Percentiles rank a stretch among this genome's conserved stretches.
Evolutionary conservation across 2,888 invertebrate species (phyloP).

Genomic region (Phortica magna): DNA sequence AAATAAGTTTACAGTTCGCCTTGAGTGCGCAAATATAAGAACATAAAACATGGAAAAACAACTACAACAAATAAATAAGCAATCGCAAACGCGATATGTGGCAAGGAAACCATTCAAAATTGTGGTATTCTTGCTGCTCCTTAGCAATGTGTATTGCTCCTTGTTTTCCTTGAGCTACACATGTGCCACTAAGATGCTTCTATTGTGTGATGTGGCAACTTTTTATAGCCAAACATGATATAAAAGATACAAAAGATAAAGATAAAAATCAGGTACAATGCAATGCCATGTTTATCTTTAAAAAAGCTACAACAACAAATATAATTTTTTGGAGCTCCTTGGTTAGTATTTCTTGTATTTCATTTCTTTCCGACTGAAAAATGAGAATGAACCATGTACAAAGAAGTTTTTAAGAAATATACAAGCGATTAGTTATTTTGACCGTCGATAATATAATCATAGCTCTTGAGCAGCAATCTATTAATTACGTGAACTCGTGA

Average conservation of each 20-base stretch:
- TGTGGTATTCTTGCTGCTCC: slow-evolving; percentile 3
- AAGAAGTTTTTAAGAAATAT: too few relatives aligned
- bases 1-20: slow-evolving; percentile 40
- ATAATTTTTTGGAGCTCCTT: not conserved
- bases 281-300: not conserved
- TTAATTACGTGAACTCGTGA: too few relatives aligned
- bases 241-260: slow-evolving; percentile 43
- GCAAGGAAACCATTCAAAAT: slow-evolving; percentile 22
- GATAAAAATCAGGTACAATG: slow-evolving; percentile 34
- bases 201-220: slow-evolving; percentile 50
- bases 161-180: not conserved
- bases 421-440: too few relatives aligned
- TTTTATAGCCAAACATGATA: slow-evolving; percentile 47
- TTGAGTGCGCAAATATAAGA: slow-evolving; percentile 8
- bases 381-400: too few relatives aligned
- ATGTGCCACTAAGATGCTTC: slow-evolving; percentile 39
- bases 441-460: too few relatives aligned
- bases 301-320: not conserved
- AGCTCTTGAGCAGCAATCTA: too few relatives aligned
- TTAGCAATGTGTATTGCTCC: not conserved
- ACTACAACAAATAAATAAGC: slow-evolving; percentile 18
- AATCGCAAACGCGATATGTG: slow-evolving; percentile 29
- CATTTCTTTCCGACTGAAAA: too few relatives aligned
- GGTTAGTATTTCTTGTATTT: too few relatives aligned
- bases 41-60: not conserved